These are phyloP conservation scores for Catharus ustulatus DNA, from an alignment of 2,797 vertebrate species.

Conservation along the genomic window DNA sequence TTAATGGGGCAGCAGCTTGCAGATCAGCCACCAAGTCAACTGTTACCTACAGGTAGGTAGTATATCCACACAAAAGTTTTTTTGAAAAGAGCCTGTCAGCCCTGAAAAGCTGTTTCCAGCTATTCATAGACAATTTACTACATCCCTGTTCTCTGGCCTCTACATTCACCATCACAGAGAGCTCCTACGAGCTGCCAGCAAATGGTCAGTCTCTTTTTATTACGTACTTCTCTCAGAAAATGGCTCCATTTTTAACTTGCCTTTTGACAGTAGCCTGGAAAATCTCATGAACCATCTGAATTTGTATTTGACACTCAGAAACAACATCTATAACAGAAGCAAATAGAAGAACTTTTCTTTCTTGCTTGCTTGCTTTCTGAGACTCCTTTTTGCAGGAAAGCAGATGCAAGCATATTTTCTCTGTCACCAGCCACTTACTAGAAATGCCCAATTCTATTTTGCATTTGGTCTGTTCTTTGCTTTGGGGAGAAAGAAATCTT, in stretches of 20 bases:
- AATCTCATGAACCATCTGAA: not conserved
- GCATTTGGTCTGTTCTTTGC: not conserved
- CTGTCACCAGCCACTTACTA: not conserved
- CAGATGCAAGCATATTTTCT: not conserved
- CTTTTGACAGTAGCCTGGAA: not conserved
- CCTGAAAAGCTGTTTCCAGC: not conserved
- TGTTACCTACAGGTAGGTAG: not conserved
- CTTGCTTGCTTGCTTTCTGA: not conserved
- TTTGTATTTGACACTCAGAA: not conserved
- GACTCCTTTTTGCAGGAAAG: not conserved
- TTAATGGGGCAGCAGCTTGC: not conserved
- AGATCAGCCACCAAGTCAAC: not conserved
- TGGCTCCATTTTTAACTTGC: not conserved
- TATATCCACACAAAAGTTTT: not conserved
- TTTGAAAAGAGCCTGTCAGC: not conserved
- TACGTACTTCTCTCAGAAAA: not conserved
- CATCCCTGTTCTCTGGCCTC: not conserved
- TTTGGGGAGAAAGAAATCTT: not conserved
- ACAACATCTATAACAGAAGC: not conserved
- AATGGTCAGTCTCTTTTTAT: not conserved
- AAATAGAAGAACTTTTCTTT: not conserved
- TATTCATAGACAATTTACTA: not conserved
- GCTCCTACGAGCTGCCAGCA: not conserved
- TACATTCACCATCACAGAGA: not conserved
- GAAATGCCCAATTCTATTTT: not conserved